phyloP scores from a whole-genome alignment of 2,888 invertebrate genomes.

The Agrotis clavis region DNA sequence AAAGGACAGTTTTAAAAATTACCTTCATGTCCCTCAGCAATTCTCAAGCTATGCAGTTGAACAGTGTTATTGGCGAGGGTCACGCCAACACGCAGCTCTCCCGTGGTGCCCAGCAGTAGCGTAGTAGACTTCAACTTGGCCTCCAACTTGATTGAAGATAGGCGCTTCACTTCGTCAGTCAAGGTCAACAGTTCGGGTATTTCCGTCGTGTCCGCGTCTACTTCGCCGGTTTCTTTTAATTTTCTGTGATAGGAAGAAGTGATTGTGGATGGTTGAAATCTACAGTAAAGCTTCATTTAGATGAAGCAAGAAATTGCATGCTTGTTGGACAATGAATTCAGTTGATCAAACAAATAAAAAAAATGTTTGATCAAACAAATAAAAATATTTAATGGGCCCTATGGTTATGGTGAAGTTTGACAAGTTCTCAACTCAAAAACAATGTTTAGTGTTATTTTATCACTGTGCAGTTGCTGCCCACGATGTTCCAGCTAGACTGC shows the following conservation, averaged over 20 bases:
- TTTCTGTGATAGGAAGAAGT: constrained; percentile 71
- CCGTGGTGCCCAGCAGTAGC: constrained; percentile 93
- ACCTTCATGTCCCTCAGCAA: constrained; percentile 91
- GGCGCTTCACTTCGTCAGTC: constrained; percentile 94
- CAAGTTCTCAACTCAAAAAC: background rate
- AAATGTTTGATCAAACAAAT: no score
- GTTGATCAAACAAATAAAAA: no score
- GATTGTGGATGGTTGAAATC: background rate
- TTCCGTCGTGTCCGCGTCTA: constrained; percentile 75
- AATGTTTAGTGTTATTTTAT: background rate
- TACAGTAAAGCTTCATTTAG: no score
- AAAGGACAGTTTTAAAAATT: constrained; percentile 41
- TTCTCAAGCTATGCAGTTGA: constrained; percentile 92
- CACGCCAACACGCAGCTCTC: constrained; percentile 93
- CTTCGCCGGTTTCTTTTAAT: constrained; percentile 81
- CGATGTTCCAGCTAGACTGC: no score
- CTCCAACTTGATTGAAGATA: constrained; percentile 92
- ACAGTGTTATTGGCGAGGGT: constrained; percentile 94
- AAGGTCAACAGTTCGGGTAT: constrained; percentile 89
- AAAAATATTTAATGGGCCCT: no score
- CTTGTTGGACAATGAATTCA: no score
- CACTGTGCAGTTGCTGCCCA: no score
- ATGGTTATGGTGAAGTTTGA: background rate
- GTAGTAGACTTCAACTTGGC: constrained; percentile 94
- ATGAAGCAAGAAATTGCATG: no score